These are phyloP conservation scores for Oncorhynchus tshawytscha DNA, from an alignment of 2,113 vertebrate species.

Conservation along the genomic window DNA sequence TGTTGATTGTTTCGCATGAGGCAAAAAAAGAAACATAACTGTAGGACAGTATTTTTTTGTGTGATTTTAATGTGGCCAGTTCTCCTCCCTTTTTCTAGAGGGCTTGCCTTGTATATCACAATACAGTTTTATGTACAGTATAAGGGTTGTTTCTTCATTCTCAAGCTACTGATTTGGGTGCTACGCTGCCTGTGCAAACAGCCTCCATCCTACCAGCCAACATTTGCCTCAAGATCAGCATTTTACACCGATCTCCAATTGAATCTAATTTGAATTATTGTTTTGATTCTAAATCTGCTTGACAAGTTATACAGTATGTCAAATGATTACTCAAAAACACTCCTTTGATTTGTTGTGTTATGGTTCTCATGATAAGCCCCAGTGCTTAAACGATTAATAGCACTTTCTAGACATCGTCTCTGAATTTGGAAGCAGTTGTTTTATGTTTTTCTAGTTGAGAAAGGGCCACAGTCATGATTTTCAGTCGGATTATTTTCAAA, in stretches of 20 bases:
- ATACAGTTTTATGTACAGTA: conserved; percentile 74
- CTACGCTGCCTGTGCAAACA: conserved; percentile 72
- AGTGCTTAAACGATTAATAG: conserved; percentile 17
- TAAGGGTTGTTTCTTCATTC: conserved; percentile 70
- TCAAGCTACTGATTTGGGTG: conserved; percentile 73
- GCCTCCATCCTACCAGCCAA: conserved; percentile 65
- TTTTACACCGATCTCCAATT: conserved; percentile 68
- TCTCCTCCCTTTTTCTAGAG: conserved; percentile 75
- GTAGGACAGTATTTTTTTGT: conserved; percentile 33
- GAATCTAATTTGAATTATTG: conserved; percentile 31
- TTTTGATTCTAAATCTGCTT: conserved; percentile 13
- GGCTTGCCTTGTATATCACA: conserved; percentile 78
- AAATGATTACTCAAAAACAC: conserved; percentile 19
- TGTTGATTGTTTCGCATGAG: conserved; percentile 4
- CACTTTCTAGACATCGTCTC: conserved; percentile 19
- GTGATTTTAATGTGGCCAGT: conserved; percentile 73
- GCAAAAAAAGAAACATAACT: not conserved
- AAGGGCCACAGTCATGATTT: conserved; percentile 18
- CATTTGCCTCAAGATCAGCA: conserved; percentile 70
- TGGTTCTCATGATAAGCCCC: conserved; percentile 9
- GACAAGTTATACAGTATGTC: conserved; percentile 7
- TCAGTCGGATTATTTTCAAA: conserved; percentile 15
- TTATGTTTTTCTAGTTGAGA: not conserved
- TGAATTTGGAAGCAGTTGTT: not conserved
- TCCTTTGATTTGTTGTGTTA: conserved; percentile 24